phyloP scores from a whole-genome alignment of 2,113 vertebrate species.

The Pan troglodytes region DNA sequence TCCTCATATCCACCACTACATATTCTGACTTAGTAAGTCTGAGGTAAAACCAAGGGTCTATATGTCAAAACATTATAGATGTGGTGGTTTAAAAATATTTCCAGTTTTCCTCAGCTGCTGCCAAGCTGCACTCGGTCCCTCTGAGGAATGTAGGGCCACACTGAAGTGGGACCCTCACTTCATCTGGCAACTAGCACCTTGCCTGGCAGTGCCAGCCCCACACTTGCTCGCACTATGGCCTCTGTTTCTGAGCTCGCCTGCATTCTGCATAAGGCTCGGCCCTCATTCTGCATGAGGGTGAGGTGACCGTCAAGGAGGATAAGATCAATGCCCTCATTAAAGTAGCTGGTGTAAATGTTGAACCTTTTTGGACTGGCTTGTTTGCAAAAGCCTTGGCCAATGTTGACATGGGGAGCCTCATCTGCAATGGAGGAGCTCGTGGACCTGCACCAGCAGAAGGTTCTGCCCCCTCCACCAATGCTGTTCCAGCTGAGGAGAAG shows the following conservation, averaged over 20 bases:
- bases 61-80: background rate
- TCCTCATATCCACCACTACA: no score
- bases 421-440: background rate
- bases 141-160: background rate
- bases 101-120: background rate
- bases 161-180: background rate
- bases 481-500: background rate
- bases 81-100: background rate
- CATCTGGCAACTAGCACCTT: background rate
- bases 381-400: background rate
- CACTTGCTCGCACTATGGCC: background rate
- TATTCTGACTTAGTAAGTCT: background rate
- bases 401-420: background rate
- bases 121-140: background rate
- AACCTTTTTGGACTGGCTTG: background rate
- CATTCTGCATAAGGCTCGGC: background rate
- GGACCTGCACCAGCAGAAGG: background rate
- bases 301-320: background rate
- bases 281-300: background rate
- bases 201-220: background rate
- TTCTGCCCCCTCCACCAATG: background rate
- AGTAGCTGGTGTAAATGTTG: background rate
- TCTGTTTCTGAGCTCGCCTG: background rate
- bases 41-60: background rate
- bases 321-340: background rate